Evolutionary conservation across 2,797 vertebrate species (phyloP).

Genomic region (Cetoscarus ocellatus): DNA sequence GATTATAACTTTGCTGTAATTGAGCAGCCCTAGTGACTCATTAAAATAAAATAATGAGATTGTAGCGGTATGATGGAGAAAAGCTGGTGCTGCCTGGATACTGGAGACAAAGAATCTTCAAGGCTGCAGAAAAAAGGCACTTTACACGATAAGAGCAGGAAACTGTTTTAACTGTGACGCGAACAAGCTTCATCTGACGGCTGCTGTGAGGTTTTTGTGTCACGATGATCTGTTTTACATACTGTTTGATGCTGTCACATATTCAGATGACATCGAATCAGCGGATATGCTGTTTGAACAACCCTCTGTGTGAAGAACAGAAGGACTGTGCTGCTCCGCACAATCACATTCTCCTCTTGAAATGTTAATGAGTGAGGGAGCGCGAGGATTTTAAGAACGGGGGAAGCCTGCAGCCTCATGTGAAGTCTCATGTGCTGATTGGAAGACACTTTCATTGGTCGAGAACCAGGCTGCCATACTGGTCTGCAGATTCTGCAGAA

Average conservation of each 20-base stretch:
- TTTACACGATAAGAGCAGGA: slow-evolving; percentile 14
- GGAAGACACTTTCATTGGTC: slow-evolving; percentile 27
- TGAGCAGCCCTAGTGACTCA: too few species aligned
- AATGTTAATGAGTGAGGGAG: slow-evolving; percentile 67
- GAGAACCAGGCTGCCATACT: slow-evolving; percentile 32
- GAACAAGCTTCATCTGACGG: slow-evolving; percentile 20
- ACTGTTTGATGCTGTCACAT: slow-evolving; percentile 3
- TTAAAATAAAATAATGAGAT: too few species aligned
- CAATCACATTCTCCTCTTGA: slow-evolving; percentile 57
- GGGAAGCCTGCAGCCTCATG: slow-evolving; percentile 55
- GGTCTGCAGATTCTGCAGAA: slow-evolving; percentile 17
- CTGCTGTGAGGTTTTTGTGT: background rate
- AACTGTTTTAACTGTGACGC: background rate
- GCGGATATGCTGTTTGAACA: slow-evolving; percentile 12
- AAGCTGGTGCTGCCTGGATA: slow-evolving; percentile 32
- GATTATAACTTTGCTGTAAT: too few species aligned
- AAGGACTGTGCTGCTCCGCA: background rate
- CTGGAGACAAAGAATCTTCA: slow-evolving; percentile 21
- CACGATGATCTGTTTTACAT: slow-evolving; percentile 9
- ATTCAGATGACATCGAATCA: background rate
- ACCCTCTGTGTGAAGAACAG: slow-evolving; percentile 10
- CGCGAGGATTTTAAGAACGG: slow-evolving; percentile 43
- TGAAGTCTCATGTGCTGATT: slow-evolving; percentile 39
- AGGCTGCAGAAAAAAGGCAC: slow-evolving; percentile 17
- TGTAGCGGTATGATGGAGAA: slow-evolving; percentile 4